These are phyloP conservation scores for Acanthurus tractus DNA, from an alignment of 2,797 vertebrate genomes.

Conservation along the genomic window DNA sequence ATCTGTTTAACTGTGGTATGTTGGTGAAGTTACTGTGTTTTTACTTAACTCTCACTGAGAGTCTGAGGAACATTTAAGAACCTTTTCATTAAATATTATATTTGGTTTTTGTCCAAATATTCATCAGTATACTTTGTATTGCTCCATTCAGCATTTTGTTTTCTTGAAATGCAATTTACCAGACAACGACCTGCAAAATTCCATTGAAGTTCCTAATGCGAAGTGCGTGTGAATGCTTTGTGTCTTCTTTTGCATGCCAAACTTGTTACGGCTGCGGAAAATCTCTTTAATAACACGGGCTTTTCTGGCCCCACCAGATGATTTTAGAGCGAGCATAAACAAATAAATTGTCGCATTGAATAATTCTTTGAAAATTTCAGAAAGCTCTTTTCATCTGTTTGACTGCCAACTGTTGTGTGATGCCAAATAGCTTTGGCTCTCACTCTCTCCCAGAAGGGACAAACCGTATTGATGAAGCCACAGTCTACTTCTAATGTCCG, in stretches of 20 bases:
- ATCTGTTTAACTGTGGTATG: conserved; percentile 14
- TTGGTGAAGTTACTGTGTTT: conserved; percentile 9
- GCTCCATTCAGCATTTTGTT: conserved; percentile 45
- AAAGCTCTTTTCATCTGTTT: conserved; percentile 69
- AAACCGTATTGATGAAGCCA: conserved; percentile 64
- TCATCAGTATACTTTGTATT: conserved; percentile 36
- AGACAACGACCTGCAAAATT: conserved; percentile 49
- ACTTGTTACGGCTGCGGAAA: conserved; percentile 53
- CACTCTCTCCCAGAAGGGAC: conserved; percentile 58
- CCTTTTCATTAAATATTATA: conserved; percentile 44
- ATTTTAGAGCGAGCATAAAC: conserved; percentile 66
- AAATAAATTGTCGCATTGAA: conserved; percentile 73
- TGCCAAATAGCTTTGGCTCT: conserved; percentile 69
- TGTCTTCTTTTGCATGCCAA: conserved; percentile 45
- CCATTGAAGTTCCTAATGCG: conserved; percentile 46
- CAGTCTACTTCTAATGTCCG: conserved; percentile 55
- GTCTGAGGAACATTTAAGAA: conserved; percentile 14
- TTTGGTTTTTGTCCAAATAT: conserved; percentile 40
- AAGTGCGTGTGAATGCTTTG: conserved; percentile 19
- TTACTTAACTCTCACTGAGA: conserved; percentile 2
- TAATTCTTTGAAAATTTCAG: conserved; percentile 73
- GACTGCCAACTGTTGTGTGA: conserved; percentile 65
- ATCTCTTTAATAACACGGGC: conserved; percentile 55
- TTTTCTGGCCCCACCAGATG: conserved; percentile 53
- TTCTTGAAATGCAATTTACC: conserved; percentile 39